Conservation (phyloP, 2,888 invertebrate genomes). For the Perithous albicinctus region DNA sequence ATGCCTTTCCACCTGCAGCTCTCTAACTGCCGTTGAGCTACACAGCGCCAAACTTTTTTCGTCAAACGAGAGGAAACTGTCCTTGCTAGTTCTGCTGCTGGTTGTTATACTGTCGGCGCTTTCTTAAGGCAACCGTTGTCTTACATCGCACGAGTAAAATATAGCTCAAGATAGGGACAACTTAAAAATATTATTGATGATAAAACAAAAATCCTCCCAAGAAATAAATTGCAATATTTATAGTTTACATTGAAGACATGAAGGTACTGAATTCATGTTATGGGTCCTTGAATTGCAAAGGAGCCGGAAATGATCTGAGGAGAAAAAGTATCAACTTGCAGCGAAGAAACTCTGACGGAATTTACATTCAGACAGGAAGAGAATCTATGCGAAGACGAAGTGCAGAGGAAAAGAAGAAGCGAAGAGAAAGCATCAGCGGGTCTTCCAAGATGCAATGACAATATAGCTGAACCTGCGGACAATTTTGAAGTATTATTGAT, state of each 20-base stretch:
- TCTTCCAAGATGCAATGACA: no score
- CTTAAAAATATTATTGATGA: background rate
- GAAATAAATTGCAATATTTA: background rate
- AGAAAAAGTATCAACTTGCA: background rate
- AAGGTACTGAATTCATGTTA: background rate
- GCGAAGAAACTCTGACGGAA: background rate
- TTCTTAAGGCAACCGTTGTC: background rate
- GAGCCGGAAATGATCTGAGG: background rate
- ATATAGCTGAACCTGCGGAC: background rate
- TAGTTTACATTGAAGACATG: background rate
- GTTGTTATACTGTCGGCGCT: background rate
- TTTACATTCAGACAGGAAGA: slow-evolving; percentile 16
- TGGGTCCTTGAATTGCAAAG: background rate
- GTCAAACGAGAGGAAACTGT: slow-evolving; percentile 30
- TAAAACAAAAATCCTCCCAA: background rate
- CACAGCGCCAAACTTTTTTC: slow-evolving; percentile 17
- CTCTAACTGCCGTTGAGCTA: slow-evolving; percentile 17
- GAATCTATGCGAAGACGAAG: background rate
- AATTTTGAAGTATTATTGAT: background rate
- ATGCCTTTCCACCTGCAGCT: slow-evolving; percentile 40
- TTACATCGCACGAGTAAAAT: background rate
- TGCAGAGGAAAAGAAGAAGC: background rate
- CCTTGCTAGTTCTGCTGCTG: background rate
- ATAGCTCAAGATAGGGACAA: background rate
- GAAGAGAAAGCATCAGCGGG: background rate